Base-by-base conservation (phyloP, 1,140 invertebrate species). In the Chlorops oryzae region DNA sequence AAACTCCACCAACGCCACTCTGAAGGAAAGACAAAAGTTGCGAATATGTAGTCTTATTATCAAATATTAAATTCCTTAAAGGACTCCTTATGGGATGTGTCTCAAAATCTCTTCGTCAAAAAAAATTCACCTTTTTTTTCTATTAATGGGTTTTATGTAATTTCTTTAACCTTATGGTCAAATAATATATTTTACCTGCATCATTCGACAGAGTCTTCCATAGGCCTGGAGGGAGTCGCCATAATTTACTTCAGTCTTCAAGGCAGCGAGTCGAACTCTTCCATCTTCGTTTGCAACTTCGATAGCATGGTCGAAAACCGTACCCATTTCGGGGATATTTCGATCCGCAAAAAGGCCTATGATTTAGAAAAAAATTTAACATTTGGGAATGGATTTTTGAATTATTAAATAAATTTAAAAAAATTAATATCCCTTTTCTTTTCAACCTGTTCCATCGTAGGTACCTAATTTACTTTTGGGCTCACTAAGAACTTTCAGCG, bases 1-100 rank as follows among this genome's bases (percentile, higher is more conserved):
- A 88, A 44, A 96, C 76, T 1, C 80, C 89, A 2, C 82, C 82
- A 9, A 90, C 75, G 22, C 86, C 88, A 13, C 73, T 72, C 77
- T 80, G 48, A 5, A 47, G 52, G 43, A 47, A 41, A 58, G 65
- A 64, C 62, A 59, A 45, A 39, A 47, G 39, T 27, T 23, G 45
- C 5, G 21, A 47, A 47, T 40, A 27, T 20, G 24, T n/a, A 13
- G 35, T 25, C n/a, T 45, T 25, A 32, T 13, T 32, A 3, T 23
- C 12, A 34, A 10, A 45, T 15, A 13, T 5, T 20, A 18, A 20
- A 43, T 21, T 5, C 20, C 44, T 24, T 50, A 13, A 32, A 38
- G 17, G 44, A 23, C 20, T 44, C 10, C n/a, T 22, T n/a, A n/a
- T n/a, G 13, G 13, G 21, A 20, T 24, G 35, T 22, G n/a, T 43